These are phyloP conservation scores for Serranus cabrilla DNA, from an alignment of 2,797 vertebrate species.

Conservation along the genomic window DNA sequence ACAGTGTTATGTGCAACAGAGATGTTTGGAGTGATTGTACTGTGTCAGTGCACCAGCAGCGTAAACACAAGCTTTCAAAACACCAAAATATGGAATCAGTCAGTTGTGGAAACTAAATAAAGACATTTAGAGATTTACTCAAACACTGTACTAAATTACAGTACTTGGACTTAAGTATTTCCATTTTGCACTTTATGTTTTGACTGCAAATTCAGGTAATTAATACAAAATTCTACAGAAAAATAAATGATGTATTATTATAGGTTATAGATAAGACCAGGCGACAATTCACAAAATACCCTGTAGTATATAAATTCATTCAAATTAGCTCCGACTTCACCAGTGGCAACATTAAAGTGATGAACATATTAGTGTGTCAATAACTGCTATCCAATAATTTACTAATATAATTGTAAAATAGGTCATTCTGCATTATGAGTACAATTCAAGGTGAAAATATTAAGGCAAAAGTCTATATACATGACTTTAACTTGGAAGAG, in stretches of 20 bases:
- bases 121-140: not conserved
- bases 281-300: not conserved
- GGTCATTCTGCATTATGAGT: not conserved
- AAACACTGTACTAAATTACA: not conserved
- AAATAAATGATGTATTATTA: too few relatives aligned
- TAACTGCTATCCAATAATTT: constrained; percentile 4
- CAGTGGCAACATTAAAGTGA: not conserved
- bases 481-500: not conserved
- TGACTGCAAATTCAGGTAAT: not conserved
- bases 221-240: too few relatives aligned
- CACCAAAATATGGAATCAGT: not conserved
- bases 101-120: not conserved
- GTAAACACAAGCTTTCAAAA: constrained; percentile 10
- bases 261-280: too few relatives aligned
- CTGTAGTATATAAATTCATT: not conserved
- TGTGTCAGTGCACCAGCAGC: constrained; percentile 11
- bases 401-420: not conserved
- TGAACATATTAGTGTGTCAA: not conserved
- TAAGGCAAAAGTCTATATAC: too few relatives aligned
- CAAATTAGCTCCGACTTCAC: not conserved
- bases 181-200: too few relatives aligned
- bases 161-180: too few relatives aligned
- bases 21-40: constrained; percentile 9
- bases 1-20: constrained; percentile 26
- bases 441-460: not conserved